Evolutionary conservation across 1,140 invertebrate genomes (phyloP), one percentile per base, ranked within the genome.

Genomic region (Centruroides sculpturatus): DNA sequence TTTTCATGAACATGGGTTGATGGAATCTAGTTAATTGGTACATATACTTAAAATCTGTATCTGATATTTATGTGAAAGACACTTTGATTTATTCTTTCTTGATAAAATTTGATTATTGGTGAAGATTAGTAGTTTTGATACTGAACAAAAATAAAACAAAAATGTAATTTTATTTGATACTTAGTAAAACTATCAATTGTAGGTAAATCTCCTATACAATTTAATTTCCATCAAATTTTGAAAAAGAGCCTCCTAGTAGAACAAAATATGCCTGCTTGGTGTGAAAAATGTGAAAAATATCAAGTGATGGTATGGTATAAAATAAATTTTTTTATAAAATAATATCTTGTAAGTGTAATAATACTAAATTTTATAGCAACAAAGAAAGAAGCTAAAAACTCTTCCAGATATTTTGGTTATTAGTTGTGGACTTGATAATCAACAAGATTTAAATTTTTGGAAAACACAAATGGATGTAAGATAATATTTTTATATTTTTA

Each of bases 181-280:
- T 41, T 8, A 41, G 8, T 41, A 41, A 41, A 58, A 56, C 50
- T 23, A 23, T 23, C 23, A 23, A 23, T 23, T 23, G 23, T 23
- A 69, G 57, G 57, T 41, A 69, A 69, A 47, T 57, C 66, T 7
- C 64, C 67, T 8, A 58, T 66, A 35, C 66, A 63, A 47, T 65
- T 65, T 35, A 67, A 74, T 59, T 84, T 85, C 73, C 73, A 76
- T 35, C 77, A 78, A 63, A 76, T 85, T 51, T 66, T 85, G 8
- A 71, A 78, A 50, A 73, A 77, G 59, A 84, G 82, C 71, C 73
- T 92, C 13, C 81, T 79, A 66, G 80, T 83, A 0, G 83, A 87
- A 69, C 86, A 87, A 72, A 83, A 82, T 35, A 92, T 89, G 59
- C 89, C 88, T 55, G 88, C 90, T 1, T 94, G 89, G 87, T 95